Evolutionary conservation across 2,113 vertebrate genomes (phyloP).

Genomic region (Donacobius atricapilla): DNA sequence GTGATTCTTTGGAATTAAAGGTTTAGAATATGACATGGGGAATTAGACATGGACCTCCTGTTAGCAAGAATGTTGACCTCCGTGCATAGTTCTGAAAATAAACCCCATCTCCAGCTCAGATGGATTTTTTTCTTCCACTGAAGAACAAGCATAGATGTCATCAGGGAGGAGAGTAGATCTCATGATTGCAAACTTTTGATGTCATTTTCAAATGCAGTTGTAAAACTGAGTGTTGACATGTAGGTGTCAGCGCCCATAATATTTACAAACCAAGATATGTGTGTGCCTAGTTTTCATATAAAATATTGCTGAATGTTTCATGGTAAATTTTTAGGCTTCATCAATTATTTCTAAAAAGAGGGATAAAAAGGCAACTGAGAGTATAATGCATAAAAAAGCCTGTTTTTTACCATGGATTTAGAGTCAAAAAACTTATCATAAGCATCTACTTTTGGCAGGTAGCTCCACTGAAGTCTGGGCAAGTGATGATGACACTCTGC

Average conservation of each 20-base stretch:
- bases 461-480: neutral
- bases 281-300: neutral
- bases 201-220: neutral
- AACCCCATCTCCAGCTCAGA: neutral
- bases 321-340: neutral
- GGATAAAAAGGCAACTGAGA: neutral
- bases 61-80: conserved; percentile 5
- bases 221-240: neutral
- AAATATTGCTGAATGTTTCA: neutral
- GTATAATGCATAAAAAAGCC: neutral
- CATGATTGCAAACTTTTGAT: neutral
- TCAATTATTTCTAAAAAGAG: neutral
- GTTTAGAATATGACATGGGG: conserved; percentile 2
- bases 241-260: neutral
- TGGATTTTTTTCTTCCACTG: neutral
- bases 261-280: neutral
- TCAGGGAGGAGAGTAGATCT: neutral
- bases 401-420: neutral
- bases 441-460: neutral
- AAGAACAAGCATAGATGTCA: neutral
- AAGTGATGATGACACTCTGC: neutral
- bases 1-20: conserved; percentile 34
- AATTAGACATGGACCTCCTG: neutral
- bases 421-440: neutral
- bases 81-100: neutral